Percentiles rank a stretch among this genome's conserved stretches.
Conservation (phyloP, 1,140 invertebrate species). For the Lerema accius region DNA sequence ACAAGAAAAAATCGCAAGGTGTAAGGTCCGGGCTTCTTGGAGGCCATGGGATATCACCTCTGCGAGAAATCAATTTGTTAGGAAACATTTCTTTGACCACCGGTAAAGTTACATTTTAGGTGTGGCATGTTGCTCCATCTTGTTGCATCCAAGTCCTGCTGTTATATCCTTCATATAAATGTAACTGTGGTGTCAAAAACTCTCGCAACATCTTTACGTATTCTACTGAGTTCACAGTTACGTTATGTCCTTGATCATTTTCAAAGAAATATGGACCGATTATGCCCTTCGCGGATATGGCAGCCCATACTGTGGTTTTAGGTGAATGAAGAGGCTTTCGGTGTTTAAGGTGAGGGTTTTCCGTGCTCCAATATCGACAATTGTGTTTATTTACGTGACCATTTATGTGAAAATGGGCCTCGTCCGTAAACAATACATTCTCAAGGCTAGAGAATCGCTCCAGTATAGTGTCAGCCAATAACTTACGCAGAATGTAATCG, state of each 20-base stretch:
- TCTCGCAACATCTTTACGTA: neutral
- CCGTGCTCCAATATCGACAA: conserved; percentile 8
- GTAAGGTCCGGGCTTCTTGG: conserved; percentile 11
- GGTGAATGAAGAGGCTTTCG: conserved; percentile 56
- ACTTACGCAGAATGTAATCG: conserved; percentile 26
- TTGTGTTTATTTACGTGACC: conserved; percentile 64
- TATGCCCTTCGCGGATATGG: conserved; percentile 40
- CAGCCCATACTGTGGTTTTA: conserved; percentile 48
- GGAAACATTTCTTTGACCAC: conserved; percentile 5
- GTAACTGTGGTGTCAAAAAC: conserved; percentile 12
- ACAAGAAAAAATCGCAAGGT: conserved; percentile 20
- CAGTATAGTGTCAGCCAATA: conserved; percentile 34
- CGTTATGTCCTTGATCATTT: conserved; percentile 17
- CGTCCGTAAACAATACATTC: conserved; percentile 55
- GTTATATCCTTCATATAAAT: conserved; percentile 14
- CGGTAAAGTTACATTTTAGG: neutral
- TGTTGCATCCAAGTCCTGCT: conserved; percentile 11
- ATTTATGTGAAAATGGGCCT: conserved; percentile 42
- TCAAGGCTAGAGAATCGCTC: conserved; percentile 37
- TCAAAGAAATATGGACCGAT: conserved; percentile 49
- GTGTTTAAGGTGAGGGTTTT: conserved; percentile 32
- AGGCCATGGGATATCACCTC: conserved; percentile 9
- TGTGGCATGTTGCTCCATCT: conserved; percentile 8
- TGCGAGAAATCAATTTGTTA: conserved; percentile 7
- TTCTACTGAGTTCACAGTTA: conserved; percentile 9